Evolutionary conservation across 2,113 vertebrate genomes (phyloP), one percentile per base, ranked within the genome.

Genomic region (Ornithorhynchus anatinus): DNA sequence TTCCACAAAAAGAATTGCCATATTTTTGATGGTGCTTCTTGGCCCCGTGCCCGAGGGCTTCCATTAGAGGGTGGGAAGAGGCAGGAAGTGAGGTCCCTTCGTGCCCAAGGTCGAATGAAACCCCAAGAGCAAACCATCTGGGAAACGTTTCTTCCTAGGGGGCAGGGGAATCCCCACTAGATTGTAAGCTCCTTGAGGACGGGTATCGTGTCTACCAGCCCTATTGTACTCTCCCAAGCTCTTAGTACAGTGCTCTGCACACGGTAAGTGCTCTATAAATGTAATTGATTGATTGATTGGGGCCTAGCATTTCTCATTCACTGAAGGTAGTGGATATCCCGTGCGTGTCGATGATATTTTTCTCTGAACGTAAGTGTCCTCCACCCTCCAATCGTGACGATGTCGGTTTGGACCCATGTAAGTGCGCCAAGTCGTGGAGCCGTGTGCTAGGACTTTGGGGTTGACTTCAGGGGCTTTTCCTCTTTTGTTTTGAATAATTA

Each of bases 91-190:
- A n/a, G n/a, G n/a, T n/a, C n/a, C n/a, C n/a, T n/a, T n/a, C n/a
- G n/a, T n/a, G n/a, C n/a, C n/a, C 23, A 13, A 0, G 60, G 3
- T 8, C 22, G 58, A n/a, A 0, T 31, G 77, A 35, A 1, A 48
- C 51, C 56, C 11, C 39, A 73, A 23, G 20, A 45, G 69, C 71
- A 20, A 3, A 37, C 12, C 69, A n/a, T n/a, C 25, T 6, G 0
- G 44, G 23, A 81, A 77, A 47, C 43, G 3, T 36, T 44, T 25
- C 6, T 65, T 78, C 61, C 50, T 86, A n/a, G n/a, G n/a, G n/a
- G n/a, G n/a, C n/a, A n/a, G n/a, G n/a, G n/a, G n/a, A n/a, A n/a
- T n/a, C 29, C 45, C 45, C 14, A 29, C 3, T 48, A 27, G 45
- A 16, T 16, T 48, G 23, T 9, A 16, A 29, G 45, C 5, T 48